Conservation (phyloP, 1,140 invertebrate genomes). For the Aphaenogaster floridana region DNA sequence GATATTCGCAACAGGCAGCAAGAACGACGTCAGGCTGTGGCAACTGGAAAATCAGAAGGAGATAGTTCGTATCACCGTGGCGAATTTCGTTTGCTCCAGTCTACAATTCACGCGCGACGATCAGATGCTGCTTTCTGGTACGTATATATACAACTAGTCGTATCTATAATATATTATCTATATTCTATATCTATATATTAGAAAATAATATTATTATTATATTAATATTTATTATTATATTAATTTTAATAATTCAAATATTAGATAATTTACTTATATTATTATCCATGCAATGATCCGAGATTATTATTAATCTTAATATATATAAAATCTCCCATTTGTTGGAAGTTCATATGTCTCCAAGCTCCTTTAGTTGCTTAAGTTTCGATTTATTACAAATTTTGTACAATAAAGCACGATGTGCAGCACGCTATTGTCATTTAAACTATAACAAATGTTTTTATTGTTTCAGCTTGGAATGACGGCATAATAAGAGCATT, state of each 20-base stretch:
- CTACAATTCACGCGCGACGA: slow-evolving; percentile 93
- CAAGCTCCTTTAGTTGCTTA: background rate
- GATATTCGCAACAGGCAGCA: slow-evolving; percentile 94
- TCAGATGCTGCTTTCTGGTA: slow-evolving; percentile 92
- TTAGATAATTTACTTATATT: background rate
- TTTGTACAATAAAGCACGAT: background rate
- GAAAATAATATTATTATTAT: too few relatives aligned
- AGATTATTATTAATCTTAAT: background rate
- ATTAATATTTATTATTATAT: background rate
- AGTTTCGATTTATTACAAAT: background rate
- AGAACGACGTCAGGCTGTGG: slow-evolving; percentile 95
- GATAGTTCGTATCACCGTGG: slow-evolving; percentile 93
- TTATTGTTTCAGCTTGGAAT: slow-evolving; percentile 90
- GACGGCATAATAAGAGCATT: slow-evolving; percentile 95
- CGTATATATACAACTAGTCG: slow-evolving; percentile 22
- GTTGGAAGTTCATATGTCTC: background rate
- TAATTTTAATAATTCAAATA: background rate
- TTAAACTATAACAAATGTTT: background rate
- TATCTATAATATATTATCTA: background rate
- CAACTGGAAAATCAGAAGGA: slow-evolving; percentile 91
- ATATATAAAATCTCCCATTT: background rate
- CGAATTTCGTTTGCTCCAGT: slow-evolving; percentile 94
- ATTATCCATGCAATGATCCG: background rate
- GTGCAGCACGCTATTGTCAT: background rate
- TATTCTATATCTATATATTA: background rate